phyloP scores from a whole-genome alignment of 2,797 vertebrate species.

The Sandelia bainsii region DNA sequence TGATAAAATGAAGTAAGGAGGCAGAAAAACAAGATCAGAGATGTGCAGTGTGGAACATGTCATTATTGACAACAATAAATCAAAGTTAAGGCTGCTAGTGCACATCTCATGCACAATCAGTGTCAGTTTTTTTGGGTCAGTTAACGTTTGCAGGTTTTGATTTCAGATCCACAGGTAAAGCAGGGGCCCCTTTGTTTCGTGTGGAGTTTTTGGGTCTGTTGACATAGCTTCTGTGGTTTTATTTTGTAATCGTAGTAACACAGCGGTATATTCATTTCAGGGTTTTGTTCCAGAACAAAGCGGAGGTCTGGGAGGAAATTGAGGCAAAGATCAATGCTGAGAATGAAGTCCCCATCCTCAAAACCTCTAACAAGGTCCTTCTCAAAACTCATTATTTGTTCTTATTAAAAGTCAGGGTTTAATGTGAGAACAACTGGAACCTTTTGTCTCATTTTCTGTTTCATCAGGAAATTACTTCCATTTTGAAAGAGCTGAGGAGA shows the following conservation, averaged over 20 bases:
- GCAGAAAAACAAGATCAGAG: background rate
- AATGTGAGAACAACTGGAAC: background rate
- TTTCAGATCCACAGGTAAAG: background rate
- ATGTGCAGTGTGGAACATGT: background rate
- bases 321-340: constrained; percentile 94
- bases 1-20: constrained; percentile 95
- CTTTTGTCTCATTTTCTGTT: background rate
- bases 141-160: background rate
- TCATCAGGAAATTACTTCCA: constrained; percentile 92
- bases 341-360: constrained; percentile 94
- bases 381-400: background rate
- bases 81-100: background rate
- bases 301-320: constrained; percentile 93
- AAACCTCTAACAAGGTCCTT: constrained; percentile 94
- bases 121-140: background rate
- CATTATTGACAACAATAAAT: background rate
- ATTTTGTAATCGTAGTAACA: background rate
- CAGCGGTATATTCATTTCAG: constrained; percentile 56
- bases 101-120: too few relatives aligned
- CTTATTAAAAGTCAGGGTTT: background rate
- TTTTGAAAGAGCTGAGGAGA: constrained; percentile 92
- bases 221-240: background rate
- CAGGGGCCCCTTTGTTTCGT: background rate
- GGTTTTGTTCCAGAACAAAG: constrained; percentile 92
- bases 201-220: background rate